phyloP scores from a whole-genome alignment of 2,888 invertebrate genomes.

The Salpingus planirostris region DNA sequence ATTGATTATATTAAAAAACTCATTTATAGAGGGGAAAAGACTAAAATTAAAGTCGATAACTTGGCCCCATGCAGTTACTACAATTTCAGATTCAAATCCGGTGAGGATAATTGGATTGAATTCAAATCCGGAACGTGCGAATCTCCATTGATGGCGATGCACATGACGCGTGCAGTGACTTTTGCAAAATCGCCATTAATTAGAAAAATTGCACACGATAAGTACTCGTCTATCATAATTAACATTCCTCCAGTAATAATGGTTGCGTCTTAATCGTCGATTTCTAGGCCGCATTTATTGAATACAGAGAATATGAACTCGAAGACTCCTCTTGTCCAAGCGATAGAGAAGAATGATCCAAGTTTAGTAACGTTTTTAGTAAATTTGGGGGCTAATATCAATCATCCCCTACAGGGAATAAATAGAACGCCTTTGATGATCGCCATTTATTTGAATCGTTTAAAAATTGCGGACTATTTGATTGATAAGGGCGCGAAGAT shows the following conservation, averaged over 20 bases:
- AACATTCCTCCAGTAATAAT: no score
- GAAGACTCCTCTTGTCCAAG: conserved; percentile 48
- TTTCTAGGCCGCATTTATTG: conserved; percentile 41
- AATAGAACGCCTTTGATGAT: conserved; percentile 46
- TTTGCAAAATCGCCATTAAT: conserved; percentile 28
- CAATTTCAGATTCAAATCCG: conserved; percentile 41
- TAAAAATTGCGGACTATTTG: conserved; percentile 39
- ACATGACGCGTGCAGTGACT: conserved; percentile 31
- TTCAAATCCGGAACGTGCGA: conserved; percentile 32
- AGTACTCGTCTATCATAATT: no score
- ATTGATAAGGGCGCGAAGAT: conserved; percentile 45
- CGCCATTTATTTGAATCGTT: conserved; percentile 38
- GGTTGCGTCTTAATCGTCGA: no score
- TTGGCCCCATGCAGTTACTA: conserved; percentile 45
- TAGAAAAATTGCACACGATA: conserved; percentile 30
- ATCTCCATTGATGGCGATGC: conserved; percentile 27
- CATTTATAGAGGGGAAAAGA: conserved; percentile 44
- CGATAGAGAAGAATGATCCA: conserved; percentile 42
- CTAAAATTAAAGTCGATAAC: conserved; percentile 39
- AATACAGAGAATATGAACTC: conserved; percentile 43
- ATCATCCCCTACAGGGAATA: conserved; percentile 35
- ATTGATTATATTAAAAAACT: no score
- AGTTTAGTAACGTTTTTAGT: conserved; percentile 43
- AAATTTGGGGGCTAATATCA: conserved; percentile 43
- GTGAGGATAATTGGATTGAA: conserved; percentile 27